phyloP scores from a whole-genome alignment of 2,888 invertebrate species.

The Caenorhabditis macrosperma region DNA sequence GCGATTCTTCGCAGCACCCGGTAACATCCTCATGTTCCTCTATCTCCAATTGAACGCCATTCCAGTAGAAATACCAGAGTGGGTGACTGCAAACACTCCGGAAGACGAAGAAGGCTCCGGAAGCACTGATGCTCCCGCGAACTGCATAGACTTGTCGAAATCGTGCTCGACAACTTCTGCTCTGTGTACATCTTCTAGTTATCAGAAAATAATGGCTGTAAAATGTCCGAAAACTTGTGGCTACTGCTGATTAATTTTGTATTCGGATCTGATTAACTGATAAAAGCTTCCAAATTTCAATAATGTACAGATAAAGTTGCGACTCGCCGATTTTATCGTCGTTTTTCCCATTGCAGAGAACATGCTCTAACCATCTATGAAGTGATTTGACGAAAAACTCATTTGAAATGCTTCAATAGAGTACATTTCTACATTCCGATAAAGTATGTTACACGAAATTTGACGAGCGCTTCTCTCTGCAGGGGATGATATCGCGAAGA shows the following conservation, averaged over 20 bases:
- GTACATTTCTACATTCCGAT: no score
- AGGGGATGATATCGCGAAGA: no score
- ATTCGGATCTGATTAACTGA: no score
- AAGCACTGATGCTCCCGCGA: neutral
- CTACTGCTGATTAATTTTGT: slow-evolving; percentile 28
- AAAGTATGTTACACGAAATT: no score
- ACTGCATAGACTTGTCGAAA: slow-evolving; percentile 18
- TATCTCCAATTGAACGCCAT: neutral
- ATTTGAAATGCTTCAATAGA: no score
- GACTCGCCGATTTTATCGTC: no score
- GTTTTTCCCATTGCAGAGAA: no score
- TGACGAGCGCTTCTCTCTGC: no score
- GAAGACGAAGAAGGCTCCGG: slow-evolving; percentile 9
- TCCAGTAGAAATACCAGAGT: slow-evolving; percentile 11
- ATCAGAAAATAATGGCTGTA: slow-evolving; percentile 32
- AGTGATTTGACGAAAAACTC: no score
- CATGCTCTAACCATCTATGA: no score
- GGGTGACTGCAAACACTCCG: neutral
- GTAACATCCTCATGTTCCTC: neutral
- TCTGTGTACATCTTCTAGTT: slow-evolving; percentile 14
- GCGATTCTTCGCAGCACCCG: neutral
- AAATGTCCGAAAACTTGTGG: slow-evolving; percentile 53
- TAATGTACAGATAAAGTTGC: no score
- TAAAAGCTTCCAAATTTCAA: neutral
- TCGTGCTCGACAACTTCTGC: slow-evolving; percentile 24